phyloP scores from a whole-genome alignment of 92 coral and sea anemone species.

The Pocillopora meandrina region DNA sequence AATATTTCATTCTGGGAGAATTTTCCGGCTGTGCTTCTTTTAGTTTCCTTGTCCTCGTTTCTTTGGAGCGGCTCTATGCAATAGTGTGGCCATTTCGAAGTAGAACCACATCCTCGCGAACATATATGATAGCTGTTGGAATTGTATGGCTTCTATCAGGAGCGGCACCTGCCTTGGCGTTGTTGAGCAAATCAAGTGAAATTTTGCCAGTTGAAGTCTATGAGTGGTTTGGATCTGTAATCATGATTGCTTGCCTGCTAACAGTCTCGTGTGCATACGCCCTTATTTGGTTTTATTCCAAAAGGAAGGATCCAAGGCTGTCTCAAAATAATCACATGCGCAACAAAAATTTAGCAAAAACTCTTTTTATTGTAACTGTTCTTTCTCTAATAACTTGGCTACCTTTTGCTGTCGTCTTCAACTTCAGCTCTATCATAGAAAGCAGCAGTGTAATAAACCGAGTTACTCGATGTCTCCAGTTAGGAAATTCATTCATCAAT shows the following conservation, averaged over 20 bases:
- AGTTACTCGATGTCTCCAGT: background rate
- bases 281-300: conserved; percentile 17
- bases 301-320: conserved; percentile 1
- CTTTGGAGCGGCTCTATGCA: conserved; percentile 59
- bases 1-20: conserved; percentile 19
- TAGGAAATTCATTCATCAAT: conserved; percentile 6
- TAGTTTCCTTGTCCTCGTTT: conserved; percentile 46
- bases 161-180: conserved; percentile 13
- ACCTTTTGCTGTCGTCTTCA: background rate
- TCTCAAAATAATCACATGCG: background rate
- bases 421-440: background rate
- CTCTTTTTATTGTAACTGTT: conserved; percentile 4
- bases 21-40: conserved; percentile 45
- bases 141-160: conserved; percentile 18
- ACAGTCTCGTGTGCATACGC: background rate
- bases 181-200: background rate
- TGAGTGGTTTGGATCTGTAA: background rate
- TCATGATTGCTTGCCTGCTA: background rate
- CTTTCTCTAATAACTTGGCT: conserved; percentile 7
- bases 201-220: background rate
- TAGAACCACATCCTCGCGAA: background rate
- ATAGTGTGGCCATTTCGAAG: conserved; percentile 8
- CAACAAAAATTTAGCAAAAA: background rate
- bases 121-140: background rate
- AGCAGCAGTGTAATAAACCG: background rate